Conservation (phyloP, 1,140 invertebrate species). For the Drosophila bipectinata region DNA sequence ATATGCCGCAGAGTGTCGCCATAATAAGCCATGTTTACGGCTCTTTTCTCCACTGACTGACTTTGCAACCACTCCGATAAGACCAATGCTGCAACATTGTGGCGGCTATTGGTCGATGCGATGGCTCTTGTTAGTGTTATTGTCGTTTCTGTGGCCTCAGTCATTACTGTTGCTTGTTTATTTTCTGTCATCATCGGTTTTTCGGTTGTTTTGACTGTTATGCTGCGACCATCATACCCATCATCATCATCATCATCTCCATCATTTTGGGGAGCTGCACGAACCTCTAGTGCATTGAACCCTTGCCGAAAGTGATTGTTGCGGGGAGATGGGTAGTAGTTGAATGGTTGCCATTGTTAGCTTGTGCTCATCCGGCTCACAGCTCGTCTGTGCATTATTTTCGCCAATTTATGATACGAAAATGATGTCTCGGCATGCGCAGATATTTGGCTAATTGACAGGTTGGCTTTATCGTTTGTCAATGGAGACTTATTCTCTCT, state of each 20-base stretch:
- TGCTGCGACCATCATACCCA: conserved; percentile 40
- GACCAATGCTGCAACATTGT: conserved; percentile 47
- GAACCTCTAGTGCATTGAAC: conserved; percentile 64
- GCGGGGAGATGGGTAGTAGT: conserved; percentile 27
- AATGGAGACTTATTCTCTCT: too few relatives aligned
- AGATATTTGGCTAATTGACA: conserved; percentile 31
- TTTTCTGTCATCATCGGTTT: conserved; percentile 55
- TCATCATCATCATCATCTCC: conserved; percentile 30
- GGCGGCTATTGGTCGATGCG: conserved; percentile 23
- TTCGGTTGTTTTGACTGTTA: conserved; percentile 47
- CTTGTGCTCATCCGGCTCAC: conserved; percentile 13
- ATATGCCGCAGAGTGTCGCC: conserved; percentile 26
- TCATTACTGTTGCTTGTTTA: conserved; percentile 53
- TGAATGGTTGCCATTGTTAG: conserved; percentile 58
- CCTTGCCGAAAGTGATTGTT: conserved; percentile 71
- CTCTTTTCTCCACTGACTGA: conserved; percentile 14
- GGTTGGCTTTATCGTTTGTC: neutral
- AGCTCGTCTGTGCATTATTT: conserved; percentile 12
- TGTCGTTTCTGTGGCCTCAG: conserved; percentile 22
- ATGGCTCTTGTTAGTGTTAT: conserved; percentile 13
- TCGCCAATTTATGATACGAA: conserved; percentile 28
- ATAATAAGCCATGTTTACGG: conserved; percentile 44
- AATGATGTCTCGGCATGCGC: conserved; percentile 8
- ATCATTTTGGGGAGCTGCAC: conserved; percentile 52
- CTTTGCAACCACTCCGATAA: conserved; percentile 23